phyloP scores from a whole-genome alignment of 2,888 invertebrate genomes.

The Polymixis flavicincta region DNA sequence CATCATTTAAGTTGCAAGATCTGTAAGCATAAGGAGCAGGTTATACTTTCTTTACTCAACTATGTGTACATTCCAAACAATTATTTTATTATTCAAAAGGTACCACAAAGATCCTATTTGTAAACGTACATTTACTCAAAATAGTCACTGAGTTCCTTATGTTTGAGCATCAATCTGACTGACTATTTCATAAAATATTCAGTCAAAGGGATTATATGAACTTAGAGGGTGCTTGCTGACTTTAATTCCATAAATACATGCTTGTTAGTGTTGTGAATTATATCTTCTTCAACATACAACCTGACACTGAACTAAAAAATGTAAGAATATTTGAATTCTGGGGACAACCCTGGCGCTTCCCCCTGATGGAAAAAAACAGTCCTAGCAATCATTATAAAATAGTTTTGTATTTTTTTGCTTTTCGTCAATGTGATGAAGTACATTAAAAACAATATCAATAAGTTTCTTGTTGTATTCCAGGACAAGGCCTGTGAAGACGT shows the following conservation, averaged over 20 bases:
- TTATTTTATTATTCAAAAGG: background rate
- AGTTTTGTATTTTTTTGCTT: background rate
- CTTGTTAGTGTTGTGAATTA: too few relatives aligned
- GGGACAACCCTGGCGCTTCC: background rate
- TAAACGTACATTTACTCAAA: background rate
- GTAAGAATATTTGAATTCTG: too few relatives aligned
- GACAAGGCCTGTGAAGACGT: constrained; percentile 92
- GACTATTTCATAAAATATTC: background rate
- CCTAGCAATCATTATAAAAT: background rate
- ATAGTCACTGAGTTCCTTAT: background rate
- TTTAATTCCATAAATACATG: too few relatives aligned
- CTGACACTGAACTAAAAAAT: too few relatives aligned
- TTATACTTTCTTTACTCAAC: background rate
- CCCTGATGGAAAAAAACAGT: background rate
- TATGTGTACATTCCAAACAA: background rate
- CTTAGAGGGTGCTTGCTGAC: too few relatives aligned
- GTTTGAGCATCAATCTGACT: background rate
- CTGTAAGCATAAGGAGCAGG: background rate
- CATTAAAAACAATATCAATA: background rate
- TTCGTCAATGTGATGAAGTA: background rate
- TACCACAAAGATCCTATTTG: too few relatives aligned
- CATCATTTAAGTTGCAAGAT: too few relatives aligned
- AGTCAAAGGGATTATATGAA: too few relatives aligned
- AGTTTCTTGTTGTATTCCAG: constrained; percentile 69
- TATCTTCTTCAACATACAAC: too few relatives aligned